phyloP scores from a whole-genome alignment of 2,888 invertebrate species.

The Agonum fuliginosum region DNA sequence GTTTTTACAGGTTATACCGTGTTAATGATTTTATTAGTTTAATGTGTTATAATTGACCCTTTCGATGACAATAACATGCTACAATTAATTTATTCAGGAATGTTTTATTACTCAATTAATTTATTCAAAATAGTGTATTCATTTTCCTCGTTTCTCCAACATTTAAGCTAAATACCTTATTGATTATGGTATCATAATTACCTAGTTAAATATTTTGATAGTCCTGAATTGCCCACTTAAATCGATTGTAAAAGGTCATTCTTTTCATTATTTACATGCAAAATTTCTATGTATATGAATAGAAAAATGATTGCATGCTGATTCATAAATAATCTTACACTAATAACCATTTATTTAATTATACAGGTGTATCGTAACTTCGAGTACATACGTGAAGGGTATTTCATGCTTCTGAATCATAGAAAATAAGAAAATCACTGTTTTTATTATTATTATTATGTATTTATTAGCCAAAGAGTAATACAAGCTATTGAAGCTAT shows the following conservation, averaged over 20 bases:
- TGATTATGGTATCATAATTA: background rate
- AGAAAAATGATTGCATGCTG: background rate
- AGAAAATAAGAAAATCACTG: no score
- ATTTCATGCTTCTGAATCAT: no score
- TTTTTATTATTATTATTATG: no score
- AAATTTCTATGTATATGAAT: conserved; percentile 1
- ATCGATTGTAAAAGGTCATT: conserved; percentile 9
- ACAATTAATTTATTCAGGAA: background rate
- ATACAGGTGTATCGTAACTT: no score
- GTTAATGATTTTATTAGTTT: conserved; percentile 33
- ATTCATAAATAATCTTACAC: conserved; percentile 58
- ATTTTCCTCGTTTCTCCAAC: no score
- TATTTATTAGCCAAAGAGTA: no score
- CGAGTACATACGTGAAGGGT: no score
- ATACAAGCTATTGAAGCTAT: no score
- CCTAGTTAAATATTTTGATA: background rate
- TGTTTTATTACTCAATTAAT: background rate
- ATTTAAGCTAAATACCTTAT: background rate
- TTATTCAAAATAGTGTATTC: background rate
- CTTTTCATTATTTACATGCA: conserved; percentile 13
- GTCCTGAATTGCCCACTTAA: background rate
- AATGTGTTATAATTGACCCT: conserved; percentile 1
- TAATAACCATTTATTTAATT: no score
- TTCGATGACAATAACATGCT: conserved; percentile 62
- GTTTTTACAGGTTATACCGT: conserved; percentile 82